Evolutionary conservation across 2,888 invertebrate species (phyloP).

Genomic region (Scaptomyza polygonia): DNA sequence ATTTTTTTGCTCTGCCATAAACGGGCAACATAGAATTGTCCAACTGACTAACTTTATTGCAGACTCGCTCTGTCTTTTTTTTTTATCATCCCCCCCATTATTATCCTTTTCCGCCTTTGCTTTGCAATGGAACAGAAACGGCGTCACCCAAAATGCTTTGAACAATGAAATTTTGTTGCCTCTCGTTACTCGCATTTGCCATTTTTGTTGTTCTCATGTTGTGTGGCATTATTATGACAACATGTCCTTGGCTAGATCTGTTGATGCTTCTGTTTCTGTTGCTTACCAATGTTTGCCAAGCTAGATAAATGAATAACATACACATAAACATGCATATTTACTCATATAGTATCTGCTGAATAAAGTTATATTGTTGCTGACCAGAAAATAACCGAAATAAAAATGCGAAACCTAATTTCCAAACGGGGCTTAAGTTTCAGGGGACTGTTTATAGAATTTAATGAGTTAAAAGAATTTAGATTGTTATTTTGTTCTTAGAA

Average conservation of each 20-base stretch:
- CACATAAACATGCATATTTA: not conserved
- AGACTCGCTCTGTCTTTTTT: not conserved
- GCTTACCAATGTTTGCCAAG: slow-evolving; percentile 16
- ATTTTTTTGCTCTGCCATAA: slow-evolving; percentile 48
- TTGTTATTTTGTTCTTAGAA: too few relatives aligned
- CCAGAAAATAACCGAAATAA: slow-evolving; percentile 10
- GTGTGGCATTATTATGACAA: slow-evolving; percentile 51
- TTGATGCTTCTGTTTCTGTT: not conserved
- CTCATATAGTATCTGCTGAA: slow-evolving; percentile 14
- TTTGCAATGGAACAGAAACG: slow-evolving; percentile 12
- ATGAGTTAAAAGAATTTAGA: too few relatives aligned
- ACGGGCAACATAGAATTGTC: slow-evolving; percentile 34
- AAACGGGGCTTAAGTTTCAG: too few relatives aligned
- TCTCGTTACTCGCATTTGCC: slow-evolving; percentile 29
- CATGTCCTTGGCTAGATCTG: slow-evolving; percentile 43
- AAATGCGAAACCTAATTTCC: too few relatives aligned
- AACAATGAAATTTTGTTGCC: slow-evolving; percentile 60
- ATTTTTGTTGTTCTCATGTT: slow-evolving; percentile 29
- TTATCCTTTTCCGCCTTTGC: slow-evolving; percentile 38
- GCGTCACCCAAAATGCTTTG: slow-evolving; percentile 34
- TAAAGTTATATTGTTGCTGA: slow-evolving; percentile 20
- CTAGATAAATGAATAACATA: slow-evolving; percentile 19
- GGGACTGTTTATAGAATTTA: not conserved
- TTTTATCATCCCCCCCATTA: too few relatives aligned
- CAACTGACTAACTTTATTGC: slow-evolving; percentile 2